A percentile compares a stretch with the other conserved stretches of the same genome.
Evolutionary conservation across 30 jellyfish, hydroid and myxozoan genomes (phyloP).

Genomic region (Pseudorhiza aurosa): DNA sequence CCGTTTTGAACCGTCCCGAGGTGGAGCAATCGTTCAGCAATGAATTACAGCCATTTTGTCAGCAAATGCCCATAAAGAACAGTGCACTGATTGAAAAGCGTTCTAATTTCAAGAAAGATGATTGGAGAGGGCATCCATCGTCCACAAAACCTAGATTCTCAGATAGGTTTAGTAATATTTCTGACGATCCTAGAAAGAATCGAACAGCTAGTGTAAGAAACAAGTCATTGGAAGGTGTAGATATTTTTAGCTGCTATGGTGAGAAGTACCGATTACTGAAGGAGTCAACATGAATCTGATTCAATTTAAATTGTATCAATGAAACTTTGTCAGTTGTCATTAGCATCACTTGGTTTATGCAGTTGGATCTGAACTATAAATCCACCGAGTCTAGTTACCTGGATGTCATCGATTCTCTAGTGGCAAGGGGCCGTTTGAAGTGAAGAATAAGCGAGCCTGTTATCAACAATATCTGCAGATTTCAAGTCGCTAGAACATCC

Average conservation of each 20-base stretch:
- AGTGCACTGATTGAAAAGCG: constrained; percentile 29
- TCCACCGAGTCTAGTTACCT: too few species aligned
- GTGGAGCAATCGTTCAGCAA: constrained; percentile 8
- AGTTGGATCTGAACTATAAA: too few species aligned
- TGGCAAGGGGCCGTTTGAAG: too few species aligned
- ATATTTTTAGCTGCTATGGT: constrained; percentile 32
- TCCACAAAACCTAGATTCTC: constrained; percentile 51
- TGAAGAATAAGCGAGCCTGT: too few species aligned
- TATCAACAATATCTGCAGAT: too few species aligned
- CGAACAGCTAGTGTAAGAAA: neutral
- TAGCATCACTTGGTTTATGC: too few species aligned
- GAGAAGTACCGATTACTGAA: constrained; percentile 38
- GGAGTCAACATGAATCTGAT: constrained; percentile 24
- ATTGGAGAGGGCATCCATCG: constrained; percentile 52
- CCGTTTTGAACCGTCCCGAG: constrained; percentile 8
- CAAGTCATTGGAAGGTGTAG: constrained; percentile 34
- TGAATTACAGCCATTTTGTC: constrained; percentile 64
- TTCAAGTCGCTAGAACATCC: too few species aligned
- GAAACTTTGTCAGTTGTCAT: too few species aligned
- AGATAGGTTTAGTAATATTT: neutral
- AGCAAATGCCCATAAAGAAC: constrained; percentile 60
- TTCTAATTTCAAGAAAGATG: constrained; percentile 20
- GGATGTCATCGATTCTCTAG: too few species aligned
- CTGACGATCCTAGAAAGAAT: constrained; percentile 9
- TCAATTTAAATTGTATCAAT: too few species aligned